Base-by-base conservation (phyloP, 2,888 invertebrate species). In the Clivina fossor region DNA sequence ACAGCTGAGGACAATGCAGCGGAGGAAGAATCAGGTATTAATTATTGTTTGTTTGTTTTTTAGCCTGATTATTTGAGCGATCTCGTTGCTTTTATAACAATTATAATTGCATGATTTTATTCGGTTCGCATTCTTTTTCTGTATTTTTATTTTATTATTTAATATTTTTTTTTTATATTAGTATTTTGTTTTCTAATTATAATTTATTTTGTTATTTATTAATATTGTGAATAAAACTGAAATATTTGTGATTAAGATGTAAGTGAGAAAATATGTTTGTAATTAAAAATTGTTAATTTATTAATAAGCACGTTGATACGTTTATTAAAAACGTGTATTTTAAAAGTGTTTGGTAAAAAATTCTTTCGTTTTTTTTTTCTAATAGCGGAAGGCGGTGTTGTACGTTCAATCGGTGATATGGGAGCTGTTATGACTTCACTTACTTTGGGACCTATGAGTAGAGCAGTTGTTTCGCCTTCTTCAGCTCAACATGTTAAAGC, bases 361-460 rank as follows among this genome's bases (percentile, higher is more conserved):
- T 35, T 7, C 7, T 35, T 35, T 9, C 13, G 13, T n/a, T 35
- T 35, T 41, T 7, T 13, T 32, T 22, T 51, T n/a, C n/a, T n/a
- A n/a, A n/a, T 67, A 93, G 93, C 90, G 65, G 92, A 92, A 76
- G 91, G 92, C 47, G 92, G 93, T 46, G 91, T 93, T 1, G 73
- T 93, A 43, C 82, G 92, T 41, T 89, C 89, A 50, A 90, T 93
- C 60, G 91, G 93, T 2, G 92, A 91, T 65, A 93, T 93, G 88
- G 92, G 92, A 22, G 90, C 91, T 2, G 91, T 93, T 16, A 90
- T 93, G 87, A 92, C 93, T 1, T 90, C 90, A 19, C 77, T 93
- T 60, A 90, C 93, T 0, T 74, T 93, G 13, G 92, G 91, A 33
- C 83, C 90, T 2, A 85, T 87, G 30, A 84, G 85, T 18, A 80